phyloP scores from a whole-genome alignment of 1,140 invertebrate species.

The Anthonomus grandis region DNA sequence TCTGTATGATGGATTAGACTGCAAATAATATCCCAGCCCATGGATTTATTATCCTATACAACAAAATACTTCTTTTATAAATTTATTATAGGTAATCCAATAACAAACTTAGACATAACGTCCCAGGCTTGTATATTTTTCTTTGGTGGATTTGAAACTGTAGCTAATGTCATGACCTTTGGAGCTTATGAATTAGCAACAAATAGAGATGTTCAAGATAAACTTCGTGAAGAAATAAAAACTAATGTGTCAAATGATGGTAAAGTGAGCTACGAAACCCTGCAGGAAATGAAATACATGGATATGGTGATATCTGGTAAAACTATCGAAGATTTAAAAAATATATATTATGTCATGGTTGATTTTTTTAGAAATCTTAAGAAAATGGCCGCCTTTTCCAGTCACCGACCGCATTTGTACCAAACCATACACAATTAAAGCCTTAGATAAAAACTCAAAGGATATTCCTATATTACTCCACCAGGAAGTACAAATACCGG shows the following conservation, averaged over 20 bases:
- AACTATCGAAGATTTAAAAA: not conserved
- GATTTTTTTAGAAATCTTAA: slow-evolving; percentile 52
- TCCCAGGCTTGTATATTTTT: slow-evolving; percentile 61
- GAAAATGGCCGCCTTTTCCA: slow-evolving; percentile 55
- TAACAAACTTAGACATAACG: not conserved
- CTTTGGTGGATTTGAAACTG: slow-evolving; percentile 62
- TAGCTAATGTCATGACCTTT: slow-evolving; percentile 63
- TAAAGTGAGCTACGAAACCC: slow-evolving; percentile 43
- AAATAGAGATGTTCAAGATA: slow-evolving; percentile 48
- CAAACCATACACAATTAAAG: slow-evolving; percentile 50
- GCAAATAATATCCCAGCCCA: no score
- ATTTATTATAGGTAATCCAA: not conserved
- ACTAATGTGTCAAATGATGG: not conserved
- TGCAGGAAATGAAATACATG: slow-evolving; percentile 50
- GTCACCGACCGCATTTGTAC: slow-evolving; percentile 52
- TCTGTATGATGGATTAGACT: no score
- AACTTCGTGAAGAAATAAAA: slow-evolving; percentile 46
- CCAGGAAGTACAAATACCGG: slow-evolving; percentile 43
- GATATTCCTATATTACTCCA: slow-evolving; percentile 22
- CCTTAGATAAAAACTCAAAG: slow-evolving; percentile 17
- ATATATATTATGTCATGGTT: not conserved
- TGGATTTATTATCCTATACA: no score
- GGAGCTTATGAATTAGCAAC: slow-evolving; percentile 64
- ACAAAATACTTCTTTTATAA: no score
- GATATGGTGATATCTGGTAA: slow-evolving; percentile 49